These are phyloP conservation scores for Acrocyrtus sp. DNA, from an alignment of 2,888 invertebrate genomes.

Conservation along the genomic window DNA sequence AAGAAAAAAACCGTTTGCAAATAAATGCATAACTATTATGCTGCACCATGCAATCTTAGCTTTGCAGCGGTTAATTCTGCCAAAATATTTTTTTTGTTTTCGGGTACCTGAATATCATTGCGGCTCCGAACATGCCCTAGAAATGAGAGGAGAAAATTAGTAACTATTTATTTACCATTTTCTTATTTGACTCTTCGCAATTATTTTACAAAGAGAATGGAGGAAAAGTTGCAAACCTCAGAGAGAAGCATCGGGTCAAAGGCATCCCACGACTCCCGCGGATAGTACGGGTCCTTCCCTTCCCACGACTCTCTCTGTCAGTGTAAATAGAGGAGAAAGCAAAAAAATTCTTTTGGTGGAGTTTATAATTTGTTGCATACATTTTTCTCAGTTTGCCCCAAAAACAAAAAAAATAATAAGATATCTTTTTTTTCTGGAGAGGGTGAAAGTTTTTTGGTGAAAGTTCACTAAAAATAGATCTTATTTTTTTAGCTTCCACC, in stretches of 20 bases:
- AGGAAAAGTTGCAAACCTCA: constrained; percentile 70
- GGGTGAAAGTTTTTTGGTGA: background rate
- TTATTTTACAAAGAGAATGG: too few relatives aligned
- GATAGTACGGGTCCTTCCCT: constrained; percentile 75
- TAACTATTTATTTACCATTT: background rate
- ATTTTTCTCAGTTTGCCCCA: too few relatives aligned
- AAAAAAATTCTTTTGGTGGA: background rate
- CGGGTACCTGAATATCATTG: constrained; percentile 86
- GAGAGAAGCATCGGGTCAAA: constrained; percentile 94
- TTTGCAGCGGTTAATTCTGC: too few relatives aligned
- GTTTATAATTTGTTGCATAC: too few relatives aligned
- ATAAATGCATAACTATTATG: too few relatives aligned
- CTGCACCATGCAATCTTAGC: too few relatives aligned
- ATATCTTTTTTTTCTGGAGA: too few relatives aligned
- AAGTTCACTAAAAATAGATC: background rate
- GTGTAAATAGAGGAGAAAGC: background rate
- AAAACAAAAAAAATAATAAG: too few relatives aligned
- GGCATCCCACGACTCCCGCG: constrained; percentile 88
- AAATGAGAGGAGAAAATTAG: background rate
- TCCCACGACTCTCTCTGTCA: constrained; percentile 69
- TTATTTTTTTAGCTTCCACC: too few relatives aligned
- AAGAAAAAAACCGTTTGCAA: too few relatives aligned
- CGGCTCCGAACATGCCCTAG: constrained; percentile 89
- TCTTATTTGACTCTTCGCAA: background rate
- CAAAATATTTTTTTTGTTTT: too few relatives aligned